phyloP scores from a whole-genome alignment of 2,113 vertebrate genomes.

The Gila orcuttii region DNA sequence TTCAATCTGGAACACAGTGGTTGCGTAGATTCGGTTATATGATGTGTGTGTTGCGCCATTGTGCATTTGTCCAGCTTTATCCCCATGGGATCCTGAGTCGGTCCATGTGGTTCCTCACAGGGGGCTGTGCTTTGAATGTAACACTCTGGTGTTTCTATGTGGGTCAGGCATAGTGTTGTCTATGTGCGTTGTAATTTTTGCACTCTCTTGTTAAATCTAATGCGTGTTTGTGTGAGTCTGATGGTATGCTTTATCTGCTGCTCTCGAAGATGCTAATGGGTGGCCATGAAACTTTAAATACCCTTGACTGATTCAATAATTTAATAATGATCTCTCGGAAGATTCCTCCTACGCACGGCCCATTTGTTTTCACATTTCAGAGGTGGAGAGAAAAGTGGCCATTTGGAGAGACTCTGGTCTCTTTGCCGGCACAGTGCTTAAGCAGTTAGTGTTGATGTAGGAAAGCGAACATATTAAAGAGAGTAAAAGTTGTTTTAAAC shows the following conservation, averaged over 20 bases:
- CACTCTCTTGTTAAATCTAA: neutral
- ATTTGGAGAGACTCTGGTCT: conserved; percentile 10
- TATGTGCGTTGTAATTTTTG: neutral
- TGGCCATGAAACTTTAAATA: conserved; percentile 71
- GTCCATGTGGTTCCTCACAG: conserved; percentile 21
- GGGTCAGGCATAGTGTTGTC: conserved; percentile 58
- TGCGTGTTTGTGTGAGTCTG: conserved; percentile 20
- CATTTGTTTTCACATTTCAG: conserved; percentile 34
- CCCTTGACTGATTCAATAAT: conserved; percentile 69
- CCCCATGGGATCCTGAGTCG: neutral
- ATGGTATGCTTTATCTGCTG: conserved; percentile 37
- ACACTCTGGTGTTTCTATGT: conserved; percentile 55
- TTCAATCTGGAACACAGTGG: conserved; percentile 27
- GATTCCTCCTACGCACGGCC: conserved; percentile 41
- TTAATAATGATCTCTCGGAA: conserved; percentile 70
- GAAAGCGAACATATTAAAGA: conserved; percentile 24
- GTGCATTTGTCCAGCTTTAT: conserved; percentile 1
- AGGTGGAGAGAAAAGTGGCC: conserved; percentile 21
- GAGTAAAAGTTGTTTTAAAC: conserved; percentile 24
- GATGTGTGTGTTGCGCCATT: neutral
- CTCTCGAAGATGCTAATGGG: conserved; percentile 69
- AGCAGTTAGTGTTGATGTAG: conserved; percentile 9
- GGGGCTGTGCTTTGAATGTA: neutral
- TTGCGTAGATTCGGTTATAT: neutral
- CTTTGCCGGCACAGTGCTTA: neutral